phyloP scores from a whole-genome alignment of 2,797 vertebrate genomes.

The Sebastes paucispinis region DNA sequence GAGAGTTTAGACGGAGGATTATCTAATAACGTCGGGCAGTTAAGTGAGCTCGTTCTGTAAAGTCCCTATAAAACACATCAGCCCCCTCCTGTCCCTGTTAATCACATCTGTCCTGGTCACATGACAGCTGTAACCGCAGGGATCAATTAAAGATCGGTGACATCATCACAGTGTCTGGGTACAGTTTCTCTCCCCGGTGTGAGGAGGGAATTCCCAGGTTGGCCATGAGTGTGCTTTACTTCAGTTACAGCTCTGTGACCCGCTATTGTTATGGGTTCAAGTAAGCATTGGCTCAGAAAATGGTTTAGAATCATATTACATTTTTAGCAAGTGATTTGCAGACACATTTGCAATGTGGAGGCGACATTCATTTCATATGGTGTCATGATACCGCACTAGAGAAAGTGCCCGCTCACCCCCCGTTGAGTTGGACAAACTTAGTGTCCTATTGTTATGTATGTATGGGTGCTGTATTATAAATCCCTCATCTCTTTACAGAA shows the following conservation, averaged over 20 bases:
- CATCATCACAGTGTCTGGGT: slow-evolving; percentile 59
- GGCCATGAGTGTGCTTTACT: neutral
- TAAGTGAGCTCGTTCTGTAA: slow-evolving; percentile 33
- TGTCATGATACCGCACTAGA: neutral
- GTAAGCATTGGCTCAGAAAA: neutral
- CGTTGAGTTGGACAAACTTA: neutral
- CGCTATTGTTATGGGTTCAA: slow-evolving; percentile 9
- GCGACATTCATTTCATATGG: slow-evolving; percentile 14
- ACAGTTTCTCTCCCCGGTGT: slow-evolving; percentile 24
- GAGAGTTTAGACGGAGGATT: slow-evolving; percentile 14
- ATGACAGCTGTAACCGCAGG: slow-evolving; percentile 50
- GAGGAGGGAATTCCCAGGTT: slow-evolving; percentile 41
- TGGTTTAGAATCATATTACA: neutral
- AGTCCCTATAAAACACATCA: slow-evolving; percentile 30
- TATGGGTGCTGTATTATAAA: neutral
- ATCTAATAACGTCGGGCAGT: slow-evolving; percentile 31
- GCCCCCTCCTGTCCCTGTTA: neutral
- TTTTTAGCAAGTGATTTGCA: slow-evolving; percentile 14
- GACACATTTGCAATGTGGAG: neutral
- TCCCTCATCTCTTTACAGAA: neutral
- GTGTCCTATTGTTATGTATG: neutral
- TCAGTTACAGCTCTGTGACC: slow-evolving; percentile 8
- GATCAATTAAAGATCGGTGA: slow-evolving; percentile 66
- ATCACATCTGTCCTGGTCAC: slow-evolving; percentile 43
- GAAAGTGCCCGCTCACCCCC: slow-evolving; percentile 1